Evolutionary conservation across 2,888 invertebrate genomes (phyloP), one percentile per base, ranked within the genome.

Genomic region (Drosophila emarginata): DNA sequence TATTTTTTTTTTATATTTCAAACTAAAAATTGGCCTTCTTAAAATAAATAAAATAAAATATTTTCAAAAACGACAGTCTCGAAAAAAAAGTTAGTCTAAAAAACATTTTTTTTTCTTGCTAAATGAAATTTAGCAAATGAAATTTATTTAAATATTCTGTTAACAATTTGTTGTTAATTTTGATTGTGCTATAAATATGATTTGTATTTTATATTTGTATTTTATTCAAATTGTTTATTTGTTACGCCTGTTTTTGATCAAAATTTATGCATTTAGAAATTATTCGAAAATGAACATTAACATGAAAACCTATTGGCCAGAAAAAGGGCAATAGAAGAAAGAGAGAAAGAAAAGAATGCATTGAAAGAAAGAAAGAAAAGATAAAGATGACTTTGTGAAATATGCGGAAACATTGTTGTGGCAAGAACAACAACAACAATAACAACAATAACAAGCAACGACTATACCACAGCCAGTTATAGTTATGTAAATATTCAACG

Each of bases 401-500:
- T 28, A 28, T 45, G 45, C 45, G 45, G 32, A 32, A 32, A 32
- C 32, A 32, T 32, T 32, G 32, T 32, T 32, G 32, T 32, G 32
- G 45, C 45, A 45, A 45, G 11, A 21, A 12, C 40, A 45, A 40
- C 7, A 40, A 3, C 14, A 39, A 39, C 15, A 28, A 28, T 14
- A 39, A 39, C 40, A 40, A 15, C 39, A 40, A 15, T 28, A 4
- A 23, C n/a, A n/a, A 23, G 23, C 3, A 5, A 26, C 26, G 21
- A n/a, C 57, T 23, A 23, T 57, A 23, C n/a, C n/a, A 39, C 21
- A 39, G 39, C 57, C 54, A 54, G 54, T 63, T 65, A 59, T 28
- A 74, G 69, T 45, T 74, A 73, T 73, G 73, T 68, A 73, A 73
- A 73, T 68, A 73, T 73, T 68, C 68, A 64, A 64, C 50, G 45